A percentile compares a stretch with the other conserved stretches of the same genome.
These are phyloP conservation scores for Scleropages formosus DNA, from an alignment of 2,797 vertebrate genomes.

Conservation along the genomic window DNA sequence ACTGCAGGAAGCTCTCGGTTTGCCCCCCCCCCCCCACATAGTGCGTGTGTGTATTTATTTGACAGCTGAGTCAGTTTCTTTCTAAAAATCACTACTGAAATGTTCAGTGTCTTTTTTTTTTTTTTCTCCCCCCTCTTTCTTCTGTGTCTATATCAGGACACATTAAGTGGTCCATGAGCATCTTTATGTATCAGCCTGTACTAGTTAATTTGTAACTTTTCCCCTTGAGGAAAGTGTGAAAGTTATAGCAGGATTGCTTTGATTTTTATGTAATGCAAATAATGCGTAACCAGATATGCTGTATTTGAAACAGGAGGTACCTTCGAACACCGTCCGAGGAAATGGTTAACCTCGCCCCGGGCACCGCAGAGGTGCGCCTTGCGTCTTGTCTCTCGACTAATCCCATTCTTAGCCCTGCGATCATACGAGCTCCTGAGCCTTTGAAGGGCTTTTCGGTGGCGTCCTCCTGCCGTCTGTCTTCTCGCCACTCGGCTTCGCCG, in stretches of 20 bases:
- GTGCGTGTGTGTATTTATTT: too few relatives aligned
- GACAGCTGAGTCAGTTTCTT: too few relatives aligned
- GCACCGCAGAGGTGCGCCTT: neutral
- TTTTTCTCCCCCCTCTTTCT: too few relatives aligned
- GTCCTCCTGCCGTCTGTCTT: neutral
- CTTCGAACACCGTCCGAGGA: neutral
- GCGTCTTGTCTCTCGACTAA: neutral
- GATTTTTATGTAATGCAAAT: neutral
- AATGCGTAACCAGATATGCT: neutral
- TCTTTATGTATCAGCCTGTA: too few relatives aligned
- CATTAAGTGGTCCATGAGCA: too few relatives aligned
- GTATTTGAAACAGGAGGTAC: neutral
- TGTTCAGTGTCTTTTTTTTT: too few relatives aligned
- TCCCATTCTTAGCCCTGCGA: neutral
- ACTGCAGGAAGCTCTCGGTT: too few relatives aligned
- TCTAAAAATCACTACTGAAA: too few relatives aligned
- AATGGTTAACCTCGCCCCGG: constrained; percentile 15
- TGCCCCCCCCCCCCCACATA: too few relatives aligned
- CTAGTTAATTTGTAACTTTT: constrained; percentile 15
- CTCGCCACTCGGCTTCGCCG: neutral
- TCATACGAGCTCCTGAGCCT: neutral
- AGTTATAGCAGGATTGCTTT: neutral
- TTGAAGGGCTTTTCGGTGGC: neutral
- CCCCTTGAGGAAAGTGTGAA: neutral
- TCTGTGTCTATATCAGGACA: neutral